Evolutionary conservation across 2,113 vertebrate genomes (phyloP).

Genomic region (Chunga burmeisteri): DNA sequence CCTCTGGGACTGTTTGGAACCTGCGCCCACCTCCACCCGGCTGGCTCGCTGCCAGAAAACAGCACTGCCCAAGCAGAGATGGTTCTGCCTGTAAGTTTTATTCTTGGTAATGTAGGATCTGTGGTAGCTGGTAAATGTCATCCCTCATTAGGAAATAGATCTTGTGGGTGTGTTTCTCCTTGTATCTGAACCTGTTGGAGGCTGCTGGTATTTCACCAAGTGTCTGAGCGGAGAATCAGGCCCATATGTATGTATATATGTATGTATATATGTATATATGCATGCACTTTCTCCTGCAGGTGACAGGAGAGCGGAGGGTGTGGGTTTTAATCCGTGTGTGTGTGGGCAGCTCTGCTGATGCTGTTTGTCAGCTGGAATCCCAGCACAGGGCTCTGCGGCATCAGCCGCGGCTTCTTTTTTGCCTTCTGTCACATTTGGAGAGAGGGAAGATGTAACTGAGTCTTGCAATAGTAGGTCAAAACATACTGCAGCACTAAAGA

Average conservation of each 20-base stretch:
- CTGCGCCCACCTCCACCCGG: neutral
- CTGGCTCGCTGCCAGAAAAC: neutral
- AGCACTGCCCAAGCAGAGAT: neutral
- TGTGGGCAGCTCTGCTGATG: constrained; percentile 27
- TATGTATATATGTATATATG: neutral
- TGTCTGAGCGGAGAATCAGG: neutral
- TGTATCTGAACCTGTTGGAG: neutral
- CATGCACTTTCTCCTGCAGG: neutral
- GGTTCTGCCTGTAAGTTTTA: neutral
- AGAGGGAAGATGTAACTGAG: constrained; percentile 53
- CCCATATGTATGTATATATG: neutral
- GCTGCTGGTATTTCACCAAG: neutral
- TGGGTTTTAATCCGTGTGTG: neutral
- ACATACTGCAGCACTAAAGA: constrained; percentile 45
- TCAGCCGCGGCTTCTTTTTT: neutral
- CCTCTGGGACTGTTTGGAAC: neutral
- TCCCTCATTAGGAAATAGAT: neutral
- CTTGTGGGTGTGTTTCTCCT: neutral
- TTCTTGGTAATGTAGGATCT: neutral
- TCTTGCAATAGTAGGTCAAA: constrained; percentile 66
- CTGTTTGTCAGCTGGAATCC: constrained; percentile 48
- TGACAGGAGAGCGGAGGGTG: neutral
- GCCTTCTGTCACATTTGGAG: constrained; percentile 55
- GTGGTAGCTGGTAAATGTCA: constrained; percentile 17
- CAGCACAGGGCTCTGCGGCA: constrained; percentile 11